These are phyloP conservation scores for Willisornis vidua DNA, from an alignment of 2,113 vertebrate species.

Conservation along the genomic window DNA sequence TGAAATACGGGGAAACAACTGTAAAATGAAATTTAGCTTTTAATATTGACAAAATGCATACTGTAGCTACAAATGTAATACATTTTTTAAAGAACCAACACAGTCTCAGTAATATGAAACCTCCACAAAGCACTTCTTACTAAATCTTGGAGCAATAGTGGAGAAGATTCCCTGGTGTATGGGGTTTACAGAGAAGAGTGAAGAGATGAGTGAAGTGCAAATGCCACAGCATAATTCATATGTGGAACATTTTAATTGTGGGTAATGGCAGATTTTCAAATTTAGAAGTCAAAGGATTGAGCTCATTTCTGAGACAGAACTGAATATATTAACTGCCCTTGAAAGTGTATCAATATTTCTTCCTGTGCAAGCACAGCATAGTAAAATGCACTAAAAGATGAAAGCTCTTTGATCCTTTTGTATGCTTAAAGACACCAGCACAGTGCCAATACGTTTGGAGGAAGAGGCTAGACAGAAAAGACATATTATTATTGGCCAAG, in stretches of 20 bases:
- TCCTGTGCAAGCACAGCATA: not conserved
- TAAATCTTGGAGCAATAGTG: not conserved
- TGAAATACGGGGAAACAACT: not conserved
- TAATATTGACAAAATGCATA: not conserved
- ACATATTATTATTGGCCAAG: conserved; percentile 6
- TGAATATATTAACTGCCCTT: conserved; percentile 18
- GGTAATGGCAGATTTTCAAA: conserved; percentile 16
- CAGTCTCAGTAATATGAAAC: not conserved
- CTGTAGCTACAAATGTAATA: not conserved
- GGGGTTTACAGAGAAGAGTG: not conserved
- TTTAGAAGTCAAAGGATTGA: conserved; percentile 20
- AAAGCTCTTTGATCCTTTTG: conserved; percentile 46
- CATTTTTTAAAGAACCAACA: not conserved
- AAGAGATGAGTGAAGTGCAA: conserved; percentile 1
- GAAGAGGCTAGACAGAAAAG: not conserved
- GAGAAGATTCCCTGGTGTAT: not conserved
- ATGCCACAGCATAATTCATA: not conserved
- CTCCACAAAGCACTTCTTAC: not conserved
- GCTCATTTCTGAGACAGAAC: conserved; percentile 9
- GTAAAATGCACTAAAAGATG: conserved; percentile 30
- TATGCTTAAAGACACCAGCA: not conserved
- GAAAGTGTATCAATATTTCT: conserved; percentile 31
- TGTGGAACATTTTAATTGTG: conserved; percentile 44
- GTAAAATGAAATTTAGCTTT: not conserved
- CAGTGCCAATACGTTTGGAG: not conserved